Conservation (phyloP, 1,140 invertebrate genomes). For the Cheumatopsyche charites region DNA sequence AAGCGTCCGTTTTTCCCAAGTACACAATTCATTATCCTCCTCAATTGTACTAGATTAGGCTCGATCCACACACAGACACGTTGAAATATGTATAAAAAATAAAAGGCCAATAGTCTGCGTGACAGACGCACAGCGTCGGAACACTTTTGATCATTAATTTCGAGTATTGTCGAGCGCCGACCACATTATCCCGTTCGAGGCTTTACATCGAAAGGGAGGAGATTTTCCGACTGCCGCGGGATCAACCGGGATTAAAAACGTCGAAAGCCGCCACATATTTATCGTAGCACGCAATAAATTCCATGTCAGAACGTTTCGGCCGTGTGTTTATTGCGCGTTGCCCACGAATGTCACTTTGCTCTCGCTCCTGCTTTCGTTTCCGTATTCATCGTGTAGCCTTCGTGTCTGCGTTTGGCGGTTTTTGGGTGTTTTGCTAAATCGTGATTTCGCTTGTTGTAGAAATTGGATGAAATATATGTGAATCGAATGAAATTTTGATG, state of each 20-base stretch:
- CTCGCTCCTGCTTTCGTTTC: too few species aligned
- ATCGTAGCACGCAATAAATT: slow-evolving; percentile 23
- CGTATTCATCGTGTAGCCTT: too few species aligned
- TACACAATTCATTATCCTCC: neutral
- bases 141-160: slow-evolving; percentile 33
- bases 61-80: neutral
- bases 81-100: neutral
- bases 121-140: slow-evolving; percentile 8
- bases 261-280: slow-evolving; percentile 26
- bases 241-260: slow-evolving; percentile 24
- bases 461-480: too few species aligned
- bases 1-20: neutral
- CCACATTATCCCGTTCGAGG: slow-evolving; percentile 31
- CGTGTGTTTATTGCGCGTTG: too few species aligned
- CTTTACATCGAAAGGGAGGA: slow-evolving; percentile 31
- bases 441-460: too few species aligned
- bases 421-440: too few species aligned
- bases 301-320: too few species aligned
- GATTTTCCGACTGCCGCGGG: slow-evolving; percentile 13
- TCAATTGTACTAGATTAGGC: neutral
- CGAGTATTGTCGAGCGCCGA: slow-evolving; percentile 23
- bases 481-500: too few species aligned
- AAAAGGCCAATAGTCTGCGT: slow-evolving; percentile 14
- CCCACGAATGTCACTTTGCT: too few species aligned
- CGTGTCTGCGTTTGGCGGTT: too few species aligned